phyloP scores from a whole-genome alignment of 2,113 vertebrate genomes.

The Hymenochirus boettgeri region DNA sequence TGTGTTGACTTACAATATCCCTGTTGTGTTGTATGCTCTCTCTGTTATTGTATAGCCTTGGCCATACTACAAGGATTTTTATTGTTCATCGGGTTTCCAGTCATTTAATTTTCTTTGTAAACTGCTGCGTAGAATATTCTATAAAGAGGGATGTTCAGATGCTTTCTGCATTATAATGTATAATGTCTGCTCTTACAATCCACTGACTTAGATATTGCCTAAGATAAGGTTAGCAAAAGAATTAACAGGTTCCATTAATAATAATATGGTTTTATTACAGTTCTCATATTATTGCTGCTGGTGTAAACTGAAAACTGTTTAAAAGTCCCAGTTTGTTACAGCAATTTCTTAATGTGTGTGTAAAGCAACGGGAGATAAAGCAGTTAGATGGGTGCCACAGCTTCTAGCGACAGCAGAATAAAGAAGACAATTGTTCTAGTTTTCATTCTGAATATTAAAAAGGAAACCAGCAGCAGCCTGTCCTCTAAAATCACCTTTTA shows the following conservation, averaged over 20 bases:
- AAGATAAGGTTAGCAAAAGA: neutral
- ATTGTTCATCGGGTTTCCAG: neutral
- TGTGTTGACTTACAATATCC: slow-evolving; percentile 8
- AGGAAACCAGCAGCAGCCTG: too few relatives aligned
- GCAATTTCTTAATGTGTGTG: neutral
- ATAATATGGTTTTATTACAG: neutral
- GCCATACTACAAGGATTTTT: neutral
- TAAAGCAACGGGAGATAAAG: neutral
- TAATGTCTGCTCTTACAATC: neutral
- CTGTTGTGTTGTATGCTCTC: neutral
- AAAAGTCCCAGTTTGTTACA: neutral
- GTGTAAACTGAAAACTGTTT: neutral
- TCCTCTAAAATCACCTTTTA: too few relatives aligned
- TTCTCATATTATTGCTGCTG: neutral
- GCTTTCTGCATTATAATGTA: neutral
- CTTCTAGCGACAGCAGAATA: neutral
- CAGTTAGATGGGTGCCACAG: neutral
- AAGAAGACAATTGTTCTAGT: too few relatives aligned
- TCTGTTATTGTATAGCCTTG: slow-evolving; percentile 8
- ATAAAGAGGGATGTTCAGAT: neutral
- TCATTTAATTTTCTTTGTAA: slow-evolving; percentile 6
- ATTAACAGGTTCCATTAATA: neutral
- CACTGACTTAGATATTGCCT: too few relatives aligned
- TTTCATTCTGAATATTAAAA: too few relatives aligned
- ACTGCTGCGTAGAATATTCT: neutral